phyloP scores from a whole-genome alignment of 2,113 vertebrate species.

The Amia ocellicauda region DNA sequence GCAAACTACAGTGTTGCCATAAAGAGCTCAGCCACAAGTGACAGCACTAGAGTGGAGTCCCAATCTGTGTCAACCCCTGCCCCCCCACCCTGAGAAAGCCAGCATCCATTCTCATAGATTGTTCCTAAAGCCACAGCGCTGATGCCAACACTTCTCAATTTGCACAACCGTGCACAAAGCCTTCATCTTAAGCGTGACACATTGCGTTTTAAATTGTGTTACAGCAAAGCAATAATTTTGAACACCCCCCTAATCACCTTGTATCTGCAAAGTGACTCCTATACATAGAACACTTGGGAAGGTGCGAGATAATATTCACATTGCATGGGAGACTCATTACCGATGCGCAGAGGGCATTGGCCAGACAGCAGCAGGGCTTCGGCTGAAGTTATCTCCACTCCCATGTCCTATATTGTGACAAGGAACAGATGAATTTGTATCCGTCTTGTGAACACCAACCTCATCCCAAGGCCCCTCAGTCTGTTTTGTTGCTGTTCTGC shows the following conservation, averaged over 20 bases:
- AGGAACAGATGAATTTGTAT: conserved; percentile 18
- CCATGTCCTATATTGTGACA: conserved; percentile 10
- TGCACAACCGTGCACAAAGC: neutral
- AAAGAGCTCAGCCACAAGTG: neutral
- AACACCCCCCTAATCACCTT: neutral
- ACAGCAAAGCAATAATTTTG: neutral
- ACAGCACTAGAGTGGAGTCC: neutral
- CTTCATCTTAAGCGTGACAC: neutral
- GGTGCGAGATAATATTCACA: conserved; percentile 10
- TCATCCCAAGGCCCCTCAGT: conserved; percentile 19
- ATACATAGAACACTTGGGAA: neutral
- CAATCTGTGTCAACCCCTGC: neutral
- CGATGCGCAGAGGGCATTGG: neutral
- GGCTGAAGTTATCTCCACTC: neutral
- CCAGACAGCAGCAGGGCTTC: conserved; percentile 13
- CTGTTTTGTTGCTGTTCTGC: neutral
- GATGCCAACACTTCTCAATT: neutral
- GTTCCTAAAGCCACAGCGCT: neutral
- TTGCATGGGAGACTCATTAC: conserved; percentile 2
- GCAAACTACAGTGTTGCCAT: neutral
- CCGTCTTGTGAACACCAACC: conserved; percentile 7
- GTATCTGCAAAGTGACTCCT: neutral
- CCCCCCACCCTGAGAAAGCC: neutral
- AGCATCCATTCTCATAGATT: neutral
- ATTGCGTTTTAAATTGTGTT: neutral